Evolutionary conservation across 2,113 vertebrate species (phyloP).

Genomic region (Gallinago media): DNA sequence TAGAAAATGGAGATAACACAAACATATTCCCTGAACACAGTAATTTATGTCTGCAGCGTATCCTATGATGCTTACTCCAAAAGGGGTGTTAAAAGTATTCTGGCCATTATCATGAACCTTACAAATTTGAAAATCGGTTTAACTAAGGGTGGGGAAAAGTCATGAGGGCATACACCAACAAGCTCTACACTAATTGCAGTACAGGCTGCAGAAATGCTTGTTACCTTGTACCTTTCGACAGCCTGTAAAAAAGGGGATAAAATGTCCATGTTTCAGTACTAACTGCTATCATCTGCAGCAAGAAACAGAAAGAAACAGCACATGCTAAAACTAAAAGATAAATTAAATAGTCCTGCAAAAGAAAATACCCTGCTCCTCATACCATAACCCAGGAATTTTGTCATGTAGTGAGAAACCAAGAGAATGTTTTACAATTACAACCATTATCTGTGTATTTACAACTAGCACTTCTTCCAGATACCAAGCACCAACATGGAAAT

Average conservation of each 20-base stretch:
- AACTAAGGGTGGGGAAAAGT: conserved; percentile 3
- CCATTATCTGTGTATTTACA: not conserved
- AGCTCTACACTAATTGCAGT: not conserved
- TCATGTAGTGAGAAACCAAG: not conserved
- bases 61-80: not conserved
- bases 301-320: not conserved
- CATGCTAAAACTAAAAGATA: not conserved
- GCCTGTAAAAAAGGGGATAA: not conserved
- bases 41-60: not conserved
- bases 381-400: not conserved
- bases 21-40: not conserved
- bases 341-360: not conserved
- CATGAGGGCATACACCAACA: not conserved
- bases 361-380: not conserved
- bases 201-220: not conserved
- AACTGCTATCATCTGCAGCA: not conserved
- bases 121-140: not conserved
- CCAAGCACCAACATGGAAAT: not conserved
- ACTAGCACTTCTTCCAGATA: not conserved
- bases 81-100: not conserved
- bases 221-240: not conserved
- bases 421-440: not conserved
- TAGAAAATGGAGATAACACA: not conserved
- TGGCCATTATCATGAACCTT: not conserved
- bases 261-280: not conserved